Conservation (phyloP, 2,888 invertebrate species). For the Hydropsyche betteni region DNA sequence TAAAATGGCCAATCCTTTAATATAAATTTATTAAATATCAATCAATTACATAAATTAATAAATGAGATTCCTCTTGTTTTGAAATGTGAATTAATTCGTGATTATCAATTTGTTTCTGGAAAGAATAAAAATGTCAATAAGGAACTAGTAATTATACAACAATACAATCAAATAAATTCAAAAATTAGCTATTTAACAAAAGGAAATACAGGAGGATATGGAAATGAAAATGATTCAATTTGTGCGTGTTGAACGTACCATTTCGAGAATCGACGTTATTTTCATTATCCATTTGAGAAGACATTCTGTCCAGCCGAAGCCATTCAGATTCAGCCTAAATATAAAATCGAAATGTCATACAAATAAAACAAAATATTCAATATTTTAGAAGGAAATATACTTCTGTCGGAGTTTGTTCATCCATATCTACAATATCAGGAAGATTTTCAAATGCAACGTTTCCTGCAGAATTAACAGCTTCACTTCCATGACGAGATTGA, state of each 20-base stretch:
- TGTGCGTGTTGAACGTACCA: slow-evolving; percentile 55
- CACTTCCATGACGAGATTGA: slow-evolving; percentile 69
- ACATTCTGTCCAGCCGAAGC: slow-evolving; percentile 73
- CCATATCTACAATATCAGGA: slow-evolving; percentile 65
- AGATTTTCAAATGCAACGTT: slow-evolving; percentile 56
- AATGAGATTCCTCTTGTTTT: too few relatives aligned
- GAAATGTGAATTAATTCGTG: too few relatives aligned
- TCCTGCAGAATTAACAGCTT: slow-evolving; percentile 46
- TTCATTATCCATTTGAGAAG: slow-evolving; percentile 69
- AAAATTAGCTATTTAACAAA: too few relatives aligned
- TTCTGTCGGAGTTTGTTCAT: slow-evolving; percentile 65
- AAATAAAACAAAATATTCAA: slow-evolving; percentile 53
- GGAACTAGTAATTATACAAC: too few relatives aligned
- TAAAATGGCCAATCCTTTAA: too few relatives aligned
- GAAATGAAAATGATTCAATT: too few relatives aligned
- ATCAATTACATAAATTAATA: too few relatives aligned
- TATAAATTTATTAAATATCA: too few relatives aligned
- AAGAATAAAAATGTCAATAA: too few relatives aligned
- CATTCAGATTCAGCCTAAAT: slow-evolving; percentile 69
- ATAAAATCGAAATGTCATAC: slow-evolving; percentile 53
- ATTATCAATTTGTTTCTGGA: too few relatives aligned
- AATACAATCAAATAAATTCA: too few relatives aligned
- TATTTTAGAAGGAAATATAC: slow-evolving; percentile 56
- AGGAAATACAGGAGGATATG: too few relatives aligned
- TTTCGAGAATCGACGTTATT: slow-evolving; percentile 68